Base-by-base conservation (phyloP, 2,113 vertebrate genomes). In the Buteo buteo region DNA sequence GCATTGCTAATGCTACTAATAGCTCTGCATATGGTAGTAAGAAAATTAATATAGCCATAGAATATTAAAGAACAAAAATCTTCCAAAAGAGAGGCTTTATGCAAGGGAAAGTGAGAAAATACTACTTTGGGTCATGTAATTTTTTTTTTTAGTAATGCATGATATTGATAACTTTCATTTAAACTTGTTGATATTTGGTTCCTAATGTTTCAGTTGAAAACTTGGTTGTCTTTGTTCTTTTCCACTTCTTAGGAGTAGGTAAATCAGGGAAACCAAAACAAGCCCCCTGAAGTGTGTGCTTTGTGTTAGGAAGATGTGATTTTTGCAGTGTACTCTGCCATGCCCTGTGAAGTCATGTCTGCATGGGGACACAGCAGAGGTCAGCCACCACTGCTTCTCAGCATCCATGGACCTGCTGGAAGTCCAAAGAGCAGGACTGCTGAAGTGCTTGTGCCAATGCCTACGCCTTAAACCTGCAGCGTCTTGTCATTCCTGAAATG, bases 371-470 rank as follows among this genome's bases (percentile, higher is more conserved):
- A 2, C n/a, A 59, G 65, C 3, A 6, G 21, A 22, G 25, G 11
- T 76, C 47, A 71, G 38, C 16, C 13, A 7, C n/a, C 5, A 4
- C 38, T 32, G 42, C 45, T 82, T 5, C n/a, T 70, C 19, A 1
- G 26, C 2, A 2, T 80, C 67, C 0, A 0, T 28, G 36, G 47
- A 6, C 13, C 29, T 40, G 29, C 40, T 55, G 78, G 38, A 65
- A 45, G 45, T 45, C 45, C 45, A 47, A 71, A 72, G 16, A 45
- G 28, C 28, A 32, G 29, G 10, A 3, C 19, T 62, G 44, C 40
- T 57, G n/a, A 70, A 65, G 11, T 0, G 0, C 29, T 36, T 16
- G 15, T 74, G 61, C 16, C 0, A 5, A 3, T 44, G 52, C 24
- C 18, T 59, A 15, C 16, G 3, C 14, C n/a, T 44, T 71, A 36